These are phyloP conservation scores for Crepidodera aurea DNA, from an alignment of 2,888 invertebrate species.

Conservation along the genomic window DNA sequence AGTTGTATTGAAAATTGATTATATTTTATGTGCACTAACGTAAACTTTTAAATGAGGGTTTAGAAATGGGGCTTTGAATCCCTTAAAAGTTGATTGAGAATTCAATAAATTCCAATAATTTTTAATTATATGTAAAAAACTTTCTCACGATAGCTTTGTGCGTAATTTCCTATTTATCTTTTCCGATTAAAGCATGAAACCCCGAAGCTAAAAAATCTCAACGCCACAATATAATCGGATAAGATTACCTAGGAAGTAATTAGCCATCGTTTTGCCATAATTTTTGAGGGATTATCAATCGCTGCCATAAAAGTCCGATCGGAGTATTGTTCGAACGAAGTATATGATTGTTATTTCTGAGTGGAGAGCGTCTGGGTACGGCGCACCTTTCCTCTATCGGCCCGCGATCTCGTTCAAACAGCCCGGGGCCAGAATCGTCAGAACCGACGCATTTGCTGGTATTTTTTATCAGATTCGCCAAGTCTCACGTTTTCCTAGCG, in stretches of 20 bases:
- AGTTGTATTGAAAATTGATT: no score
- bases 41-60: no score
- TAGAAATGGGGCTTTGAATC: no score
- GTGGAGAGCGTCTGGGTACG: slow-evolving; percentile 10
- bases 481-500: slow-evolving; percentile 61
- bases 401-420: slow-evolving; percentile 55
- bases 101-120: no score
- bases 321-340: slow-evolving; percentile 16
- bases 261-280: slow-evolving; percentile 8
- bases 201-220: neutral
- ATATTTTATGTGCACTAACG: no score
- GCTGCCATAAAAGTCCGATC: slow-evolving; percentile 11
- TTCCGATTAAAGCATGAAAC: neutral
- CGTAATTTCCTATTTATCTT: neutral
- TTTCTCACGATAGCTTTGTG: neutral
- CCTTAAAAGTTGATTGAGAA: no score
- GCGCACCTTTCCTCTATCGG: slow-evolving; percentile 42
- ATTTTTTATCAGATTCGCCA: slow-evolving; percentile 61
- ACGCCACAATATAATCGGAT: neutral
- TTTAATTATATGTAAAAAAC: no score
- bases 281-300: slow-evolving; percentile 18
- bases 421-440: slow-evolving; percentile 48
- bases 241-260: slow-evolving; percentile 20
- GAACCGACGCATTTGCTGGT: slow-evolving; percentile 50
- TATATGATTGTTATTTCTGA: slow-evolving; percentile 14